phyloP scores from a whole-genome alignment of 2,113 vertebrate genomes.

The Heliornis fulica region DNA sequence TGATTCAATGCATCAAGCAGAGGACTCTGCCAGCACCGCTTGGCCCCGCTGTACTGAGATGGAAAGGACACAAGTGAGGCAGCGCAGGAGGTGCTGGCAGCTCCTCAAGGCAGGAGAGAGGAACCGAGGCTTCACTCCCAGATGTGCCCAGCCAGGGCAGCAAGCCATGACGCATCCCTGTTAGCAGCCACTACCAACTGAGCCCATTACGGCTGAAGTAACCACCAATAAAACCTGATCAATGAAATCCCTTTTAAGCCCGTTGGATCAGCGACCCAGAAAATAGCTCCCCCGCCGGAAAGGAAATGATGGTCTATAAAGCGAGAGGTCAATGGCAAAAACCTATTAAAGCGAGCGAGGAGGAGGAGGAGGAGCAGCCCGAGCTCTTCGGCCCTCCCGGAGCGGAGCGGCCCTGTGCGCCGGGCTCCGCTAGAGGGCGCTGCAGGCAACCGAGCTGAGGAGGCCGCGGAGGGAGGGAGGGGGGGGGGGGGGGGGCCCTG shows the following conservation, averaged over 20 bases:
- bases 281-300: slow-evolving; percentile 84
- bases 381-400: too few species aligned
- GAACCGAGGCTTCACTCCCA: neutral
- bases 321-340: slow-evolving; percentile 75
- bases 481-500: too few species aligned
- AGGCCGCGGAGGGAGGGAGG: too few species aligned
- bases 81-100: neutral
- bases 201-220: slow-evolving; percentile 62
- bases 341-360: slow-evolving; percentile 76
- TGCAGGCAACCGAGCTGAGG: too few species aligned
- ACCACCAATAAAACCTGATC: slow-evolving; percentile 82
- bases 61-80: neutral
- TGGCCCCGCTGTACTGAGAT: neutral
- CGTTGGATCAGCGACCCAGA: slow-evolving; percentile 87
- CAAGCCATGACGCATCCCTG: neutral
- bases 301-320: slow-evolving; percentile 91
- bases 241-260: slow-evolving; percentile 82
- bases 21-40: neutral
- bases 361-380: neutral
- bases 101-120: neutral
- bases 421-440: too few species aligned
- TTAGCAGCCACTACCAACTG: slow-evolving; percentile 44
- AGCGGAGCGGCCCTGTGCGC: too few species aligned
- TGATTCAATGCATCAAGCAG: too few species aligned
- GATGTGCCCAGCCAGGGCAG: neutral